Evolutionary conservation across 2,113 vertebrate genomes (phyloP).

Genomic region (Parus major): DNA sequence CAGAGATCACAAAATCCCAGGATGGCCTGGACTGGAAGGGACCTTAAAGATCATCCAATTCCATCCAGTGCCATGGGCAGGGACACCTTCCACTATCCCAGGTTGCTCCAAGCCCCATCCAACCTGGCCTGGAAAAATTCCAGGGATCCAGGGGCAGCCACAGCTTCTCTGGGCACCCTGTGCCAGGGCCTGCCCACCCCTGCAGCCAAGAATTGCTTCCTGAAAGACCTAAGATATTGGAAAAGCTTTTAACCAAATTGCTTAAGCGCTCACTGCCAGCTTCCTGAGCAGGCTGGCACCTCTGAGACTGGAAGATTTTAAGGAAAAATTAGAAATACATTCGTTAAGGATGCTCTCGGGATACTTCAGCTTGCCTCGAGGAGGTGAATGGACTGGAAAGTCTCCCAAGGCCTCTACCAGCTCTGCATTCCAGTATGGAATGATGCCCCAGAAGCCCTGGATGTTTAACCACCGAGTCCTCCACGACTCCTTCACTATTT

Average conservation of each 20-base stretch:
- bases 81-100: neutral
- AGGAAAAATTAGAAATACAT: neutral
- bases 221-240: neutral
- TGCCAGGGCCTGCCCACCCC: neutral
- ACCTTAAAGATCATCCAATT: neutral
- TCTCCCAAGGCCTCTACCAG: neutral
- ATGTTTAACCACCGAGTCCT: neutral
- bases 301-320: neutral
- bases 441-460: neutral
- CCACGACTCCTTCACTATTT: neutral
- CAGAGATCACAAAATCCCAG: neutral
- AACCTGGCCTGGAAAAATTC: neutral
- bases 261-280: neutral
- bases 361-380: neutral
- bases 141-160: neutral
- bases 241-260: neutral
- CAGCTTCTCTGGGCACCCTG: neutral
- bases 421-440: neutral
- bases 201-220: neutral
- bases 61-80: neutral
- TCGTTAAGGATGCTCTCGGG: neutral
- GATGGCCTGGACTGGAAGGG: too few species aligned
- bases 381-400: neutral
- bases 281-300: neutral
- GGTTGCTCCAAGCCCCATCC: rapidly evolving